Conservation (phyloP, 2,888 invertebrate genomes). For the Pseudeuparius sepicola region DNA sequence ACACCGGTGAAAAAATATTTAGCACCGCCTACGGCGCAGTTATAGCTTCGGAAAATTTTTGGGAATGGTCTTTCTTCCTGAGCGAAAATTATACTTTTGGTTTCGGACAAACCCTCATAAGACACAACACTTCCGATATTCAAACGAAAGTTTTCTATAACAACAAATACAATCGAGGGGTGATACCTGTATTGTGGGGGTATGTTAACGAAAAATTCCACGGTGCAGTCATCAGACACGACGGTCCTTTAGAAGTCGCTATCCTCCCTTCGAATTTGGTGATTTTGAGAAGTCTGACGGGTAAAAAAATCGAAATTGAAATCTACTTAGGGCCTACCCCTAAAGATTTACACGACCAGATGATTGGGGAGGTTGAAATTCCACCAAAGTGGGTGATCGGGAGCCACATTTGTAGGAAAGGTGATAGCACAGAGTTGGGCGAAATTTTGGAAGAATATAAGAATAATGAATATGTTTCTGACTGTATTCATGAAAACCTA, state of each 20-base stretch:
- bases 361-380: slow-evolving; percentile 18
- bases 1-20: too few relatives aligned
- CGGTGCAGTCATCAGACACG: slow-evolving; percentile 43
- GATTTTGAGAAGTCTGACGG: slow-evolving; percentile 45
- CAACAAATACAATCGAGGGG: slow-evolving; percentile 39
- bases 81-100: slow-evolving; percentile 47
- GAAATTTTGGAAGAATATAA: slow-evolving; percentile 27
- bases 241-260: slow-evolving; percentile 46
- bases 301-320: slow-evolving; percentile 38
- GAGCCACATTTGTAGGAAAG: slow-evolving; percentile 39
- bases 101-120: slow-evolving; percentile 41
- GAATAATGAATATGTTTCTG: slow-evolving; percentile 30
- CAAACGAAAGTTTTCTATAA: slow-evolving; percentile 40
- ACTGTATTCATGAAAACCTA: slow-evolving; percentile 41
- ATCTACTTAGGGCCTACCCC: slow-evolving; percentile 45
- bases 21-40: slow-evolving; percentile 48
- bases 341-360: slow-evolving; percentile 38
- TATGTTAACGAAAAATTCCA: slow-evolving; percentile 45
- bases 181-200: slow-evolving; percentile 45
- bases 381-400: slow-evolving; percentile 40
- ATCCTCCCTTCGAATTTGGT: slow-evolving; percentile 45
- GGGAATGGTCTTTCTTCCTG: slow-evolving; percentile 49
- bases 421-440: slow-evolving; percentile 22
- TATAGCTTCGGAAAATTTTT: slow-evolving; percentile 48
- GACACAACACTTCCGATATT: slow-evolving; percentile 33